Evolutionary conservation across 1,140 invertebrate species (phyloP), one percentile per base, ranked within the genome.

Genomic region (Eumaeus atala): DNA sequence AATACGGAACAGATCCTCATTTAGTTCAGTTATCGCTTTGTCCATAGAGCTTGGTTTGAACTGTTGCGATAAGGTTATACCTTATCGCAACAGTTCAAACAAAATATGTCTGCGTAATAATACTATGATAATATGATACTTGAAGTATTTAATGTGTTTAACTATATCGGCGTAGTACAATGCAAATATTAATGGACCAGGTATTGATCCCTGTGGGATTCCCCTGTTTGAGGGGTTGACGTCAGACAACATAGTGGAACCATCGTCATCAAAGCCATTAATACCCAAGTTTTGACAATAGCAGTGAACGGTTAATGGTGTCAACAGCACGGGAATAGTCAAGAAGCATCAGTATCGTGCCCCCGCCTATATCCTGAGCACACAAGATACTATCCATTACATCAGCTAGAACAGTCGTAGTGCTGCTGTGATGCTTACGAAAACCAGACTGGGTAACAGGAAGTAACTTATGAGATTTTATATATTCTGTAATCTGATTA

Each of bases 391-490:
- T 54, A 5, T 58, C 60, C 2, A 40, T 34, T 0, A 62, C 60
- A 21, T 56, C 42, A 14, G 37, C 6, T 1, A 62, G 28, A n/a
- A 56, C 56, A 7, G 56, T 52, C 8, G 36, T 11, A 6, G 56
- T 62, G 11, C 61, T 62, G 11, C 61, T 48, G 36, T 52, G 53
- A 35, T 21, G 12, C n/a, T 55, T 52, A 14, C 49, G 50, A 44
- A 62, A 62, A 7, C 56, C 40, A 0, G 44, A n/a, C n/a, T n/a
- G n/a, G n/a, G n/a, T n/a, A n/a, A n/a, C n/a, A n/a, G n/a, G 36
- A 12, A 56, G n/a, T 4, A 58, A 55, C 10, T 51, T 35, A 14
- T 54, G 34, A n/a, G 38, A 9, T 34, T 61, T 51, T 5, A 57
- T 33, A 35, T 38, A 61, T 14, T 35, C n/a, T 11, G 9, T 14